Conservation (phyloP, 2,888 invertebrate genomes). For the Drosophila recens region DNA sequence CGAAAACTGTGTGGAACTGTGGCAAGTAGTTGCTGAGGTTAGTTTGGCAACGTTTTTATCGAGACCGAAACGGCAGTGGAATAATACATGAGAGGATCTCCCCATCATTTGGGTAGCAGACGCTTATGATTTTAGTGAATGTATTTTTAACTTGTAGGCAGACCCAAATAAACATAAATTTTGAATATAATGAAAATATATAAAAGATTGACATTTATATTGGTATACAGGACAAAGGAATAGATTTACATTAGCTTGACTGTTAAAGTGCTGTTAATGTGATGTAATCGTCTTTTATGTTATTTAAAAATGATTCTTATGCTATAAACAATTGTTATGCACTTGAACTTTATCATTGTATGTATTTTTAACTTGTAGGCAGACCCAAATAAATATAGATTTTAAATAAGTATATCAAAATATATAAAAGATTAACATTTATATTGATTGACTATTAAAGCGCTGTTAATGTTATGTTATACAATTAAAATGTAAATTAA, state of each 20-base stretch:
- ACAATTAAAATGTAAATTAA: neutral
- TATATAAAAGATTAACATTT: too few relatives aligned
- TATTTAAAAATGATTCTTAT: too few relatives aligned
- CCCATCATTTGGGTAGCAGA: constrained; percentile 4
- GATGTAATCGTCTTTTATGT: too few relatives aligned
- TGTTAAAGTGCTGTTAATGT: neutral
- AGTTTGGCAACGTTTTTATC: constrained; percentile 40
- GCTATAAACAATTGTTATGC: too few relatives aligned
- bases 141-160: too few relatives aligned
- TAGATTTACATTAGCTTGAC: neutral
- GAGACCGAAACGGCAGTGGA: constrained; percentile 9
- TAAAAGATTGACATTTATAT: neutral
- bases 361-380: too few relatives aligned
- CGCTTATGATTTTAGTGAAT: constrained; percentile 4
- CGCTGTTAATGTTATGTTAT: neutral
- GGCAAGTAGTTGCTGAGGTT: constrained; percentile 28
- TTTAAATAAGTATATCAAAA: too few relatives aligned
- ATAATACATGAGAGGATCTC: constrained; percentile 47
- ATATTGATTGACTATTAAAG: too few relatives aligned
- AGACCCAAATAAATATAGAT: too few relatives aligned
- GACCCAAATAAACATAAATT: constrained; percentile 11
- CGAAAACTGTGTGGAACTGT: constrained; percentile 23
- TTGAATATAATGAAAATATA: neutral
- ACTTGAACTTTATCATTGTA: too few relatives aligned
- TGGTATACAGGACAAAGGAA: neutral